Evolutionary conservation across 2,113 vertebrate genomes (phyloP).

Genomic region (Ochotona curzoniae): DNA sequence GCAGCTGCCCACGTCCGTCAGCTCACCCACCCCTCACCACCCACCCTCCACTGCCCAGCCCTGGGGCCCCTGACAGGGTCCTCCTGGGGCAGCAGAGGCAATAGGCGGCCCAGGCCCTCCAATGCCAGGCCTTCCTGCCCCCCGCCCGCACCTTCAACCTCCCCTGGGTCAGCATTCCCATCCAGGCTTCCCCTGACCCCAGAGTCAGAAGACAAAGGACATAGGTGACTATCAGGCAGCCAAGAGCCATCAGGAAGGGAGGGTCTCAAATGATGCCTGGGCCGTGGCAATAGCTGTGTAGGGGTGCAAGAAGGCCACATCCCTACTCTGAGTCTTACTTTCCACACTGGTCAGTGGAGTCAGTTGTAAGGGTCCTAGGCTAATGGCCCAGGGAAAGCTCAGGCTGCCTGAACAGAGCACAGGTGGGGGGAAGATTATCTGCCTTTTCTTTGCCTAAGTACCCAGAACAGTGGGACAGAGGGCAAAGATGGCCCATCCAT

Average conservation of each 20-base stretch:
- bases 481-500: background rate
- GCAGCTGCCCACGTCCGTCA: conserved; percentile 92
- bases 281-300: no score
- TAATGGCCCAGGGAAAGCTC: background rate
- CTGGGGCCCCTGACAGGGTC: conserved; percentile 74
- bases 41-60: no score
- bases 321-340: background rate
- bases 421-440: rapidly evolving
- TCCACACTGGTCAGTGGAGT: background rate
- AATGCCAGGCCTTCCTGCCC: no score
- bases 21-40: background rate
- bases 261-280: background rate
- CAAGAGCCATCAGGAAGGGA: conserved; percentile 39
- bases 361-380: background rate
- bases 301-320: no score
- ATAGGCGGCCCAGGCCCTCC: conserved; percentile 67
- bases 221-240: background rate
- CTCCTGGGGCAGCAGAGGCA: conserved; percentile 75
- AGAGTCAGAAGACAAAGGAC: background rate
- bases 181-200: background rate
- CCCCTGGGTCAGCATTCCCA: conserved; percentile 72
- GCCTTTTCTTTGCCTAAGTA: background rate
- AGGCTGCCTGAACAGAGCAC: rapidly evolving
- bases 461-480: background rate
- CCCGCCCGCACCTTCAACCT: conserved; percentile 83